Percentiles rank a stretch among this genome's conserved stretches.
Evolutionary conservation across 2,888 invertebrate species (phyloP).

Genomic region (Microctonus hyperodae): DNA sequence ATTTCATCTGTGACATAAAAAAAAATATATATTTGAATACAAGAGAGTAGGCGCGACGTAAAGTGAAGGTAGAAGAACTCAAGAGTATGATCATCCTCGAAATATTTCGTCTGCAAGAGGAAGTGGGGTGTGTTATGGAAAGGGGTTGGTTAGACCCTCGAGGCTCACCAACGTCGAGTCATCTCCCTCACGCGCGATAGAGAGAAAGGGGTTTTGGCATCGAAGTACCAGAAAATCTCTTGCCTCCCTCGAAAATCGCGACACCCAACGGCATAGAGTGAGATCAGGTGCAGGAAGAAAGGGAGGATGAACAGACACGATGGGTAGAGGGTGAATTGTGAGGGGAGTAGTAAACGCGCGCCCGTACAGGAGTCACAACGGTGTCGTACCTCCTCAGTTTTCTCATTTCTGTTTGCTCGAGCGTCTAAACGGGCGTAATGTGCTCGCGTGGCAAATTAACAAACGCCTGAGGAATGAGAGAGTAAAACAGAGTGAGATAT

Average conservation of each 20-base stretch:
- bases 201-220: constrained; percentile 21
- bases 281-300: constrained; percentile 1
- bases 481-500: constrained; percentile 11
- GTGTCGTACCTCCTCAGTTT: constrained; percentile 43
- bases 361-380: constrained; percentile 25
- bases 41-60: not conserved
- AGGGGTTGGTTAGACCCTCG: constrained; percentile 18
- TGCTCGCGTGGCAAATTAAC: constrained; percentile 52
- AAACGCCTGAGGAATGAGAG: constrained; percentile 46
- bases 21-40: not conserved
- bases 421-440: constrained; percentile 43
- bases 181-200: constrained; percentile 13
- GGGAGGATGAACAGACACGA: constrained; percentile 19
- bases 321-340: not conserved
- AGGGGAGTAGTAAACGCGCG: constrained; percentile 9
- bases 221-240: constrained; percentile 40
- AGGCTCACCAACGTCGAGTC: constrained; percentile 31
- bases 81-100: constrained; percentile 26
- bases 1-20: not conserved
- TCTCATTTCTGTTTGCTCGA: constrained; percentile 44
- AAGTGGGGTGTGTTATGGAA: not conserved
- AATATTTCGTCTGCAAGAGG: constrained; percentile 23
- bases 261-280: constrained; percentile 21
- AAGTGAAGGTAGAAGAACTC: not conserved
- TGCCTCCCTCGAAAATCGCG: constrained; percentile 36